Conservation (phyloP, 1,140 invertebrate genomes). For the Zaprionus tsacasi region DNA sequence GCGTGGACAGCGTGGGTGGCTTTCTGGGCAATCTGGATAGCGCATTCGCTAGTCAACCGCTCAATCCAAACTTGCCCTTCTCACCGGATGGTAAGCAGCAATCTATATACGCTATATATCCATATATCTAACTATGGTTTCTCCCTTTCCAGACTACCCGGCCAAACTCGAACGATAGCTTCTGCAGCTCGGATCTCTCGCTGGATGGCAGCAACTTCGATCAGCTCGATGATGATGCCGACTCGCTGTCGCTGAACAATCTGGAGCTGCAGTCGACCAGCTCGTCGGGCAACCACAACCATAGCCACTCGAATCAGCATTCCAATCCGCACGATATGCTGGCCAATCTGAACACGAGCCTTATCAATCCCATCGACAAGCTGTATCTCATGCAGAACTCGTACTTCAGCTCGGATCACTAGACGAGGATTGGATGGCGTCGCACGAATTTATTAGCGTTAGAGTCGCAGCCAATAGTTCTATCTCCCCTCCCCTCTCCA, state of each 20-base stretch:
- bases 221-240: constrained; percentile 91
- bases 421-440: constrained; percentile 31
- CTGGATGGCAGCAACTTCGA: constrained; percentile 93
- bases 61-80: constrained; percentile 94
- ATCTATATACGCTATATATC: not conserved
- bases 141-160: constrained; percentile 89
- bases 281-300: constrained; percentile 84
- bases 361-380: constrained; percentile 97
- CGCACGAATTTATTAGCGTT: constrained; percentile 83
- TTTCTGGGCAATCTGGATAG: constrained; percentile 86
- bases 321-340: constrained; percentile 84
- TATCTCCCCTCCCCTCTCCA: not conserved
- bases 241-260: constrained; percentile 90
- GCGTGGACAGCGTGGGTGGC: constrained; percentile 86
- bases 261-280: constrained; percentile 86
- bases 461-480: constrained; percentile 40
- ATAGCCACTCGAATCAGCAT: constrained; percentile 80
- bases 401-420: constrained; percentile 88
- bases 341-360: constrained; percentile 87
- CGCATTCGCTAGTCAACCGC: constrained; percentile 89
- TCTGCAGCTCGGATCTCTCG: constrained; percentile 95
- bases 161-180: constrained; percentile 94
- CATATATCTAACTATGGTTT: not conserved
- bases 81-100: constrained; percentile 92
- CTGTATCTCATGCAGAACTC: constrained; percentile 98